Conservation (phyloP, 1,140 invertebrate genomes). For the Schlechtendalia chinensis region DNA sequence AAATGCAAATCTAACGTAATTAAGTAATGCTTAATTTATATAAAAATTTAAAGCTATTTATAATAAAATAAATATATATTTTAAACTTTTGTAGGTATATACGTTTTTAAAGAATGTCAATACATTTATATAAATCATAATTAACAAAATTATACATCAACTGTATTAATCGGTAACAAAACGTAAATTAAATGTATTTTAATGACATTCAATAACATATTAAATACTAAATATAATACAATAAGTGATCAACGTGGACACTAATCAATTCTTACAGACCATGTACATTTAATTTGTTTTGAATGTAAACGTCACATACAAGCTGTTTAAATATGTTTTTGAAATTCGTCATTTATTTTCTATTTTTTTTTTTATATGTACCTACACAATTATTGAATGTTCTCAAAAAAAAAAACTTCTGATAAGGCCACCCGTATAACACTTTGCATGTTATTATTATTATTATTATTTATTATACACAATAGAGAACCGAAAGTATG, state of each 20-base stretch:
- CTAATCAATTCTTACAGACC: slow-evolving; percentile 1
- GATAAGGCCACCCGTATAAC: neutral
- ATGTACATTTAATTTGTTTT: slow-evolving; percentile 1
- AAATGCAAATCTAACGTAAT: too few relatives aligned
- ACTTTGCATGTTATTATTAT: neutral
- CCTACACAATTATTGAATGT: neutral
- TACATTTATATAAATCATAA: too few relatives aligned
- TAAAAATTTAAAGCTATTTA: too few relatives aligned
- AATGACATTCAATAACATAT: too few relatives aligned
- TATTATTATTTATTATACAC: neutral
- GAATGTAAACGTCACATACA: slow-evolving; percentile 10
- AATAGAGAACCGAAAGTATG: neutral
- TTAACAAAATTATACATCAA: too few relatives aligned
- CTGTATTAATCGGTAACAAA: too few relatives aligned
- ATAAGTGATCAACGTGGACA: neutral
- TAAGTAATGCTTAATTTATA: too few relatives aligned
- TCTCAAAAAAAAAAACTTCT: neutral
- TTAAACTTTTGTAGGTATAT: too few relatives aligned
- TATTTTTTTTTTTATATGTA: neutral
- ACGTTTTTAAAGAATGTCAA: too few relatives aligned
- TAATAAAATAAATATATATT: too few relatives aligned
- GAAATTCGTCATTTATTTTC: neutral
- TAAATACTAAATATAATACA: too few relatives aligned
- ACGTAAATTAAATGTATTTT: too few relatives aligned
- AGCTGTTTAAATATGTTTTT: neutral